These are phyloP conservation scores for Heliconius nattereri DNA, from an alignment of 1,140 invertebrate species.

Conservation along the genomic window DNA sequence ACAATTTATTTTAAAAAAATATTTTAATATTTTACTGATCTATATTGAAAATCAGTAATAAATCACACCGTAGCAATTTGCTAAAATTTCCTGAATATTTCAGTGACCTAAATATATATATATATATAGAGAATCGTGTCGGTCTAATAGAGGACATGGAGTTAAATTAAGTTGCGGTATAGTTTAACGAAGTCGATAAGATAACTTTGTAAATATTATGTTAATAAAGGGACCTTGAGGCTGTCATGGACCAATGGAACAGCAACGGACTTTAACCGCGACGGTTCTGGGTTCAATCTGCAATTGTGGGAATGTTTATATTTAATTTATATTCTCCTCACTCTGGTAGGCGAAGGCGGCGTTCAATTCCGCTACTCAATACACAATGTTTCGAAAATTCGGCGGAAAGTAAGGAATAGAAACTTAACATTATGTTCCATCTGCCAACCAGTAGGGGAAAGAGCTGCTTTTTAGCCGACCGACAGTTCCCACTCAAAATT, in stretches of 20 bases:
- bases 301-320: too few species aligned
- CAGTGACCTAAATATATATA: background rate
- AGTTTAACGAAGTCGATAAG: background rate
- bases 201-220: background rate
- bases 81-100: background rate
- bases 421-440: too few species aligned
- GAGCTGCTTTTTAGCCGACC: background rate
- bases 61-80: too few species aligned
- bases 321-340: too few species aligned
- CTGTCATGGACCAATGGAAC: too few species aligned
- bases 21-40: background rate
- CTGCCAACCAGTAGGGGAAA: too few species aligned
- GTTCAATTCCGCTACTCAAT: too few species aligned
- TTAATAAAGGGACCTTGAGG: background rate
- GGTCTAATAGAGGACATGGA: constrained; percentile 2
- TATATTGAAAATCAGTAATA: background rate
- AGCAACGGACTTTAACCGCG: too few species aligned
- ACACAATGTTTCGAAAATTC: background rate
- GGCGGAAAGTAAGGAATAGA: too few species aligned
- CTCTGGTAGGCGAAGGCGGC: too few species aligned
- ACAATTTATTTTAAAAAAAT: too few species aligned
- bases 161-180: background rate
- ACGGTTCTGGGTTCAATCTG: too few species aligned
- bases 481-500: constrained; percentile 8
- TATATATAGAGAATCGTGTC: background rate